Evolutionary conservation across 2,797 vertebrate species (phyloP).

Genomic region (Clarias platycephalus): DNA sequence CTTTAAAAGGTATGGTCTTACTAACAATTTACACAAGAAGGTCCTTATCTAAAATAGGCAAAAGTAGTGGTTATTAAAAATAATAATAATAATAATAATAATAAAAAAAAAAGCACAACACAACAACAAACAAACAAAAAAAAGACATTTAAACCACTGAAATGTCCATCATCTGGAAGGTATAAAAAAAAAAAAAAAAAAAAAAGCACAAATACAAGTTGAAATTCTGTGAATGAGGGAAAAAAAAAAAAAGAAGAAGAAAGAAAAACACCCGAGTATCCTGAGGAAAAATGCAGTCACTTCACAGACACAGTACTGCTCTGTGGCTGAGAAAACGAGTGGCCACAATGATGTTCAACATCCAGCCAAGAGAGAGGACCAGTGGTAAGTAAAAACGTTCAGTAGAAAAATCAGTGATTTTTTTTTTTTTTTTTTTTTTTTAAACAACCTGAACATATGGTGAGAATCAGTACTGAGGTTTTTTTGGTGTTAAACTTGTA

Average conservation of each 20-base stretch:
- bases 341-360: conserved; percentile 49
- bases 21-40: conserved; percentile 25
- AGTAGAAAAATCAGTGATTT: conserved; percentile 38
- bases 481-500: conserved; percentile 30
- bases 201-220: conserved; percentile 41
- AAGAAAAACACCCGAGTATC: conserved; percentile 58
- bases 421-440: background rate
- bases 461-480: conserved; percentile 26
- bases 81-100: no score
- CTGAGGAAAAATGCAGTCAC: conserved; percentile 69
- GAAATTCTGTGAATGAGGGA: conserved; percentile 27
- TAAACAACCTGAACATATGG: conserved; percentile 11
- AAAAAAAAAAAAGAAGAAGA: background rate
- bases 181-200: conserved; percentile 25
- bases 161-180: conserved; percentile 56
- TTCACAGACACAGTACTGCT: conserved; percentile 70
- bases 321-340: conserved; percentile 60
- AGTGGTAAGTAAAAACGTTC: conserved; percentile 24
- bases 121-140: background rate
- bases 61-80: conserved; percentile 57
- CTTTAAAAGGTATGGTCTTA: conserved; percentile 62
- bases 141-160: conserved; percentile 45
- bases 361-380: conserved; percentile 54
- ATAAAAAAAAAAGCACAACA: conserved; percentile 36
- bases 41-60: conserved; percentile 39